phyloP scores from a whole-genome alignment of 2,797 vertebrate species.

The Melanotaenia nigrans region DNA sequence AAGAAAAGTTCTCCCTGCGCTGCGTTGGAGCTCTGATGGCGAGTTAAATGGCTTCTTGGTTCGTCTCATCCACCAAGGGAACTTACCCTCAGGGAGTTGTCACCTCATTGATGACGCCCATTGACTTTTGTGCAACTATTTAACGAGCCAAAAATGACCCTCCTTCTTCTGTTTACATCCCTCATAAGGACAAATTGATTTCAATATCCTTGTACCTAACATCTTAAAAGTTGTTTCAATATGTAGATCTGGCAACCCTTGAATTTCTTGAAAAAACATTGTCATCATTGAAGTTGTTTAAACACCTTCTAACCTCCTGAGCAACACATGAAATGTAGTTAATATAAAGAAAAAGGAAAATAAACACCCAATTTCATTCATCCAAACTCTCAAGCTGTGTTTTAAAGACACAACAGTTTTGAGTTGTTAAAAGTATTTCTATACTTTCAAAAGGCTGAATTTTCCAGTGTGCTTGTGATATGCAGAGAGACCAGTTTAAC shows the following conservation, averaged over 20 bases:
- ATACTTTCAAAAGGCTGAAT: background rate
- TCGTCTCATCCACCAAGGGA: constrained; percentile 41
- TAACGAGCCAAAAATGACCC: constrained; percentile 25
- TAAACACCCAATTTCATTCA: background rate
- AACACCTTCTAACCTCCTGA: background rate
- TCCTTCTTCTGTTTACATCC: background rate
- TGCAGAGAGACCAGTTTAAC: constrained; percentile 68
- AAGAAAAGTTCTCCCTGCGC: background rate
- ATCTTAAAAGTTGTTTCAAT: background rate
- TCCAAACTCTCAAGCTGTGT: background rate
- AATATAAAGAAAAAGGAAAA: background rate
- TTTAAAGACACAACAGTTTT: background rate
- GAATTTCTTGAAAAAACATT: background rate
- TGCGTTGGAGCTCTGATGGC: background rate
- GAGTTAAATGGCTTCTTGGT: background rate
- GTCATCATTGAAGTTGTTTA: background rate
- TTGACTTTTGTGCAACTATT: constrained; percentile 22
- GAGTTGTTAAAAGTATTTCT: background rate
- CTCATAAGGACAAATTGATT: background rate
- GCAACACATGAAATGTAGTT: background rate
- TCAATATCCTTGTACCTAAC: too few relatives aligned
- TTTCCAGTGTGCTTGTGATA: constrained; percentile 20
- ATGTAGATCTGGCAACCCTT: background rate
- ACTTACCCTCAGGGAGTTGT: constrained; percentile 59
- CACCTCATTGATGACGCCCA: constrained; percentile 46